Evolutionary conservation across 2,888 invertebrate species (phyloP).

Genomic region (Gymnoscelis rufifasciata): DNA sequence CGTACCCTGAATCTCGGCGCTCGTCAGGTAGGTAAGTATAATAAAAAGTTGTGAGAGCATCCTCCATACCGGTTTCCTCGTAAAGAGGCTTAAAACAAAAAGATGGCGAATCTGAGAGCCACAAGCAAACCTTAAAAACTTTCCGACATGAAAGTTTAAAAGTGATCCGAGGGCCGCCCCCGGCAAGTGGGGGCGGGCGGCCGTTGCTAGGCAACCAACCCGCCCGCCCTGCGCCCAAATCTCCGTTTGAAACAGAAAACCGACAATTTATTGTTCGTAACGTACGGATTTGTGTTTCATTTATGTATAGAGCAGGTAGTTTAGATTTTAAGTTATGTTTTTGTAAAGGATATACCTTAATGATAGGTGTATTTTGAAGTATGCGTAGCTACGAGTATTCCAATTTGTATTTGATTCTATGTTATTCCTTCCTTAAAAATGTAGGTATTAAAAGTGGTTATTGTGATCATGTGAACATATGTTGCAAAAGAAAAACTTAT

Average conservation of each 20-base stretch:
- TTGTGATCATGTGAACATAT: too few species aligned
- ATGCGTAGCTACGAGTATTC: too few species aligned
- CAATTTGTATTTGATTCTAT: too few species aligned
- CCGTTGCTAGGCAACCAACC: constrained; percentile 69
- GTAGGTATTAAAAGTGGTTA: too few species aligned
- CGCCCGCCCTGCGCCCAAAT: constrained; percentile 66
- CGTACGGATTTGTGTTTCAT: constrained; percentile 45
- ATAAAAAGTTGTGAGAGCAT: constrained; percentile 18
- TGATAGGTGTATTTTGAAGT: too few species aligned
- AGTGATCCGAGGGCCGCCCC: constrained; percentile 59
- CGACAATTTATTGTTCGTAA: constrained; percentile 67
- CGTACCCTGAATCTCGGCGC: background rate
- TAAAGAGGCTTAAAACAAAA: constrained; percentile 65
- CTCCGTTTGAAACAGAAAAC: constrained; percentile 67
- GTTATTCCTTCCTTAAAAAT: too few species aligned
- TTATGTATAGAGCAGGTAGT: constrained; percentile 18
- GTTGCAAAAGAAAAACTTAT: too few species aligned
- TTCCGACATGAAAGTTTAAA: constrained; percentile 79
- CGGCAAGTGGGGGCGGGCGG: constrained; percentile 23
- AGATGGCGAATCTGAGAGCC: constrained; percentile 68
- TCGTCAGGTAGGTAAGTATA: background rate
- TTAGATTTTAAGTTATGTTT: constrained; percentile 1
- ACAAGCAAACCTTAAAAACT: constrained; percentile 76
- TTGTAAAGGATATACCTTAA: background rate
- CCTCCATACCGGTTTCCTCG: constrained; percentile 44